A percentile compares a stretch with the other conserved stretches of the same genome.
phyloP scores from a whole-genome alignment of 1,140 invertebrate genomes.

The Calycopis cecrops region DNA sequence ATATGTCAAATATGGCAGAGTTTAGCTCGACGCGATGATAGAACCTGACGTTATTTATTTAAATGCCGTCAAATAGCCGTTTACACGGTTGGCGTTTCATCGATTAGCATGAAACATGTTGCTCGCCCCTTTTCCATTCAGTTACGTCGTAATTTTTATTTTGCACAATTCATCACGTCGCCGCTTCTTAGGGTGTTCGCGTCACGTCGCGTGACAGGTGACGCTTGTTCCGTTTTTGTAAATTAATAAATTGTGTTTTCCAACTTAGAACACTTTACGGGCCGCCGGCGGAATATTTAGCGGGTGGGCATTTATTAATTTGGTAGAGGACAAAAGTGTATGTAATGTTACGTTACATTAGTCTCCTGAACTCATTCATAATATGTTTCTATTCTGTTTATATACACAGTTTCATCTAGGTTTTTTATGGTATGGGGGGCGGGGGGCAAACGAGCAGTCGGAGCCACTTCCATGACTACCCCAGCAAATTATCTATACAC shows the following conservation, averaged over 20 bases:
- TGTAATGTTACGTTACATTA: neutral
- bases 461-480: too few relatives aligned
- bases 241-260: slow-evolving; percentile 47
- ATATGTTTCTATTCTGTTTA: too few relatives aligned
- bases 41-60: neutral
- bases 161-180: slow-evolving; percentile 58
- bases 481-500: too few relatives aligned
- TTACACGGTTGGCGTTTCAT: slow-evolving; percentile 32
- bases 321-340: slow-evolving; percentile 10
- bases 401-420: too few relatives aligned
- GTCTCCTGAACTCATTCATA: too few relatives aligned
- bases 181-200: slow-evolving; percentile 28
- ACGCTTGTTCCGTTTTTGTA: slow-evolving; percentile 42
- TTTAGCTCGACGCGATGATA: too few relatives aligned
- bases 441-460: too few relatives aligned
- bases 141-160: slow-evolving; percentile 59
- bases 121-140: slow-evolving; percentile 33
- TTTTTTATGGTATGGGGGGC: too few relatives aligned
- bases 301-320: slow-evolving; percentile 20
- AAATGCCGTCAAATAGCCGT: slow-evolving; percentile 20
- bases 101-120: slow-evolving; percentile 47
- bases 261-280: slow-evolving; percentile 32
- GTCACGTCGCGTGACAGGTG: slow-evolving; percentile 54
- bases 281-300: slow-evolving; percentile 4
- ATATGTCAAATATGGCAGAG: too few relatives aligned